Conservation (phyloP, 2,797 vertebrate genomes). For the Champsocephalus gunnari region DNA sequence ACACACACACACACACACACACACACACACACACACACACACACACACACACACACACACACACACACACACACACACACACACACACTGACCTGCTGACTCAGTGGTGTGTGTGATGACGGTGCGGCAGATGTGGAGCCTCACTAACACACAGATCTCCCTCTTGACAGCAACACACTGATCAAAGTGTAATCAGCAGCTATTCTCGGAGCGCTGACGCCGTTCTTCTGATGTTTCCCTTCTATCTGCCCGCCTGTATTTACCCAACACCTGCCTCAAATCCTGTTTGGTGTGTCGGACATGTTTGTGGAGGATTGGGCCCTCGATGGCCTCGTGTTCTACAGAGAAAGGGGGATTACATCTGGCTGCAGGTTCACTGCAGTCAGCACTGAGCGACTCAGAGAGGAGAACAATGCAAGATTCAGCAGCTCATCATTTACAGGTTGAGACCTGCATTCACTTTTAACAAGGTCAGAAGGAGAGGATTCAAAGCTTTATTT, state of each 20-base stretch:
- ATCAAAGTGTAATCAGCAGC: constrained; percentile 58
- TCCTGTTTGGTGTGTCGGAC: constrained; percentile 59
- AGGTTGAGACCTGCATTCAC: too few species aligned
- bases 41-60: not conserved
- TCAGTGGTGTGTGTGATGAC: constrained; percentile 67
- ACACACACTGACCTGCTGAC: constrained; percentile 42
- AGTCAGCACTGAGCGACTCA: constrained; percentile 55
- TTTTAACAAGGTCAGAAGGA: too few species aligned
- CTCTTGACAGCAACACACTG: constrained; percentile 41
- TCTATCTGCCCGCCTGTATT: constrained; percentile 32
- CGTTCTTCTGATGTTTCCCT: constrained; percentile 34
- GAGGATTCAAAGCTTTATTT: too few species aligned
- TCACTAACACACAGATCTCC: constrained; percentile 55
- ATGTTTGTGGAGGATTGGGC: constrained; percentile 63
- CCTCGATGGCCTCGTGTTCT: constrained; percentile 37
- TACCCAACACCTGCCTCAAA: constrained; percentile 56
- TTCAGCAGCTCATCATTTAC: not conserved
- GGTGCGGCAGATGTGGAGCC: constrained; percentile 52
- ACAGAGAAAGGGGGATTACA: constrained; percentile 57
- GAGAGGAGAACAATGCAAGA: constrained; percentile 25
- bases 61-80: too few species aligned
- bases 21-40: constrained; percentile 1
- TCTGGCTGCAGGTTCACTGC: constrained; percentile 30
- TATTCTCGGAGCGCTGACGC: constrained; percentile 53
- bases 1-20: not conserved